These are phyloP conservation scores for Dynastes maya DNA, from an alignment of 2,888 invertebrate species.

Conservation along the genomic window DNA sequence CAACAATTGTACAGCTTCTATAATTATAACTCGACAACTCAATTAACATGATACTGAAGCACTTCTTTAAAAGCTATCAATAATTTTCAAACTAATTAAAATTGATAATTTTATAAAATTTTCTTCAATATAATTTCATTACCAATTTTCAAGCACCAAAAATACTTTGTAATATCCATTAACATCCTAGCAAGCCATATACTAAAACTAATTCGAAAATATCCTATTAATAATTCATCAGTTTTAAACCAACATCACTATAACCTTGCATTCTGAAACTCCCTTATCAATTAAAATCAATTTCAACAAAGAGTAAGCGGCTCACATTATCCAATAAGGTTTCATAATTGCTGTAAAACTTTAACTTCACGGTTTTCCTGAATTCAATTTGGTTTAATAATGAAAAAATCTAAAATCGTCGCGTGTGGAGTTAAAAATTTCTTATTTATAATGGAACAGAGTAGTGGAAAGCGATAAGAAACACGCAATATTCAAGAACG, in stretches of 20 bases:
- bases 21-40: too few relatives aligned
- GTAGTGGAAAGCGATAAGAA: not conserved
- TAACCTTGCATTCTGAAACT: not conserved
- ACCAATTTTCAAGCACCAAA: too few relatives aligned
- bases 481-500: slow-evolving; percentile 9
- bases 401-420: not conserved
- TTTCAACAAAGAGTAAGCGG: not conserved
- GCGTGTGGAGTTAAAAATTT: not conserved
- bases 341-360: not conserved
- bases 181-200: too few relatives aligned
- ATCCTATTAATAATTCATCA: not conserved
- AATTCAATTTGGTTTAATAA: not conserved
- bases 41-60: too few relatives aligned
- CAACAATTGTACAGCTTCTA: too few relatives aligned
- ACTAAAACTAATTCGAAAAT: too few relatives aligned
- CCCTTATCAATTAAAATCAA: slow-evolving; percentile 2
- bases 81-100: too few relatives aligned
- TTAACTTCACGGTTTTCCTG: not conserved
- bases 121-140: too few relatives aligned
- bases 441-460: not conserved
- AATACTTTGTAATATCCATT: too few relatives aligned
- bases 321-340: not conserved
- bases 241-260: not conserved
- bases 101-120: too few relatives aligned
- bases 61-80: too few relatives aligned